These are phyloP conservation scores for Agraylea sexmaculata DNA, from an alignment of 1,140 invertebrate genomes.

Conservation along the genomic window DNA sequence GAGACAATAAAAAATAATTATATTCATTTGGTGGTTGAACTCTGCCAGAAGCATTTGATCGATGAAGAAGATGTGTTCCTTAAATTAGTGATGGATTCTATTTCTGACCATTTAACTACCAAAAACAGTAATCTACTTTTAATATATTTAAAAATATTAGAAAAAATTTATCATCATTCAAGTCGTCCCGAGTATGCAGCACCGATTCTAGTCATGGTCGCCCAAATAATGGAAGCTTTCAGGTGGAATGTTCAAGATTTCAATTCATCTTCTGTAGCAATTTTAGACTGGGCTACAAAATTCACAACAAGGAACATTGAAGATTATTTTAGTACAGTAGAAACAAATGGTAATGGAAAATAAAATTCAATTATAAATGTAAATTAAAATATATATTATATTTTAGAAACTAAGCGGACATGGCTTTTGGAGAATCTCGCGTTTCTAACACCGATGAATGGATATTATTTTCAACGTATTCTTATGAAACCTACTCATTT, in stretches of 20 bases:
- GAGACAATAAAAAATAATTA: slow-evolving; percentile 10
- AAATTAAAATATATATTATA: background rate
- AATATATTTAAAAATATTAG: slow-evolving; percentile 8
- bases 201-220: slow-evolving; percentile 12
- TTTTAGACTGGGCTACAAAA: slow-evolving; percentile 8
- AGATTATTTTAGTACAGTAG: slow-evolving; percentile 5
- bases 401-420: slow-evolving; percentile 16
- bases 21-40: slow-evolving; percentile 13
- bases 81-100: slow-evolving; percentile 6
- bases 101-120: slow-evolving; percentile 6
- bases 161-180: slow-evolving; percentile 6
- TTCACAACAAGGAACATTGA: slow-evolving; percentile 8
- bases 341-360: background rate
- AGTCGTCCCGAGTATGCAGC: slow-evolving; percentile 3
- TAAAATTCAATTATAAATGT: background rate
- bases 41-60: slow-evolving; percentile 10
- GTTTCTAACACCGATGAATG: slow-evolving; percentile 15
- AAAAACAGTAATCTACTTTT: slow-evolving; percentile 3
- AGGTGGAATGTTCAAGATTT: slow-evolving; percentile 14
- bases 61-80: slow-evolving; percentile 7
- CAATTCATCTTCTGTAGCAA: slow-evolving; percentile 3
- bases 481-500: slow-evolving; percentile 6
- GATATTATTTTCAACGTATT: slow-evolving; percentile 12
- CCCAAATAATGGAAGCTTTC: slow-evolving; percentile 13
- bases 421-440: slow-evolving; percentile 10